Percentiles rank a stretch among this genome's conserved stretches.
Evolutionary conservation across 2,888 invertebrate genomes (phyloP).

Genomic region (Cephus rjabovi): DNA sequence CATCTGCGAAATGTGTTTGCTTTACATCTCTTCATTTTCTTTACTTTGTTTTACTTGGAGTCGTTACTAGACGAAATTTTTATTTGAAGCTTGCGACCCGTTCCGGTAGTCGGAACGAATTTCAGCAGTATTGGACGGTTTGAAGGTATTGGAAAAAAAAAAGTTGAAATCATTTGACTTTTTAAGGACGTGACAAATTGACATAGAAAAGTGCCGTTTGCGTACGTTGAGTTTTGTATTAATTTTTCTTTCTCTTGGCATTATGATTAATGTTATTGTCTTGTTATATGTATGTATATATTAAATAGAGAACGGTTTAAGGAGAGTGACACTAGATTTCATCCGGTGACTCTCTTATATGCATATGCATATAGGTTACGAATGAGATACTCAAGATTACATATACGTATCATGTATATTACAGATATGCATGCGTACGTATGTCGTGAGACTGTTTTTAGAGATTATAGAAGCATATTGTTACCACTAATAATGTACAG

Average conservation of each 20-base stretch:
- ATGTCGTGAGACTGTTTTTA: not conserved
- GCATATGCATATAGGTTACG: not conserved
- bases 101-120: not conserved
- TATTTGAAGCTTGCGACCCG: not conserved
- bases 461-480: conserved; percentile 29
- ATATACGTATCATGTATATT: not conserved
- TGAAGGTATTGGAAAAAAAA: not conserved
- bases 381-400: not conserved
- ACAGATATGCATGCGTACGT: not conserved
- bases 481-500: conserved; percentile 33
- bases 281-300: not conserved
- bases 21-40: no score
- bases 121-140: not conserved
- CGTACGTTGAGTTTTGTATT: not conserved
- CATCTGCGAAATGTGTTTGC: no score
- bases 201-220: not conserved
- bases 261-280: not conserved
- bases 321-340: not conserved
- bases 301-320: not conserved
- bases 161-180: not conserved
- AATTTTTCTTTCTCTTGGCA: not conserved
- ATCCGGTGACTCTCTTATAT: not conserved
- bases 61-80: not conserved
- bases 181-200: not conserved
- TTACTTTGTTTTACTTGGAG: not conserved